These are phyloP conservation scores for Stictocephala bisonia DNA, from an alignment of 2,888 invertebrate species.

Conservation along the genomic window DNA sequence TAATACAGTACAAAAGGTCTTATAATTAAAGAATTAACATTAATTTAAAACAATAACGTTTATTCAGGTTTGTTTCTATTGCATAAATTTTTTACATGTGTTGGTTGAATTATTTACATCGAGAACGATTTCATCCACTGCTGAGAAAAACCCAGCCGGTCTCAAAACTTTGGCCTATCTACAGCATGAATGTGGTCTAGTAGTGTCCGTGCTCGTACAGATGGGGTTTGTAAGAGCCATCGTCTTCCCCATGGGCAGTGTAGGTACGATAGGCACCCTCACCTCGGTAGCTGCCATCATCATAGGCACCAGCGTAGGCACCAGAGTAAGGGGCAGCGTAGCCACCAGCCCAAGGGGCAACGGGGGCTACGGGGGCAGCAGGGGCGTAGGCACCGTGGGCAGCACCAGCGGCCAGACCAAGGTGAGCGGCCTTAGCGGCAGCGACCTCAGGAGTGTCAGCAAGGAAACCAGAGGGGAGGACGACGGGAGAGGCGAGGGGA, in stretches of 20 bases:
- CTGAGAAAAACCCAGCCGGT: constrained; percentile 38
- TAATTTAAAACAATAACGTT: no score
- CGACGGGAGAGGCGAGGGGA: constrained; percentile 11
- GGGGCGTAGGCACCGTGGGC: constrained; percentile 20
- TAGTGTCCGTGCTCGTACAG: constrained; percentile 42
- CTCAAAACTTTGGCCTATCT: constrained; percentile 33
- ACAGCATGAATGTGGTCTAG: constrained; percentile 2
- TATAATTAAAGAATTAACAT: no score
- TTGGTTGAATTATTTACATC: constrained; percentile 36
- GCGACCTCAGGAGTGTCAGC: constrained; percentile 14
- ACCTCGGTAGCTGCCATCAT: constrained; percentile 23
- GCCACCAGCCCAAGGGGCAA: no score
- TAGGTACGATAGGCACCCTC: constrained; percentile 6
- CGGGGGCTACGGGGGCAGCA: no score
- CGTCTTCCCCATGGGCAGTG: constrained; percentile 33
- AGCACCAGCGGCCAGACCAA: constrained; percentile 8
- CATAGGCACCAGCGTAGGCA: constrained; percentile 5
- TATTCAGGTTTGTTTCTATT: no score
- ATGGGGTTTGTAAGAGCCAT: constrained; percentile 45
- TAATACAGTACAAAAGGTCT: no score
- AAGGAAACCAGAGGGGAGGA: constrained; percentile 17
- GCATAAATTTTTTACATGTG: no score
- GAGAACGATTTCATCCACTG: constrained; percentile 17
- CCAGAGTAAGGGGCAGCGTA: constrained; percentile 25
- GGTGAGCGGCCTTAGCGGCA: neutral